These are phyloP conservation scores for Arnoldichthys spilopterus DNA, from an alignment of 2,797 vertebrate genomes.

Conservation along the genomic window DNA sequence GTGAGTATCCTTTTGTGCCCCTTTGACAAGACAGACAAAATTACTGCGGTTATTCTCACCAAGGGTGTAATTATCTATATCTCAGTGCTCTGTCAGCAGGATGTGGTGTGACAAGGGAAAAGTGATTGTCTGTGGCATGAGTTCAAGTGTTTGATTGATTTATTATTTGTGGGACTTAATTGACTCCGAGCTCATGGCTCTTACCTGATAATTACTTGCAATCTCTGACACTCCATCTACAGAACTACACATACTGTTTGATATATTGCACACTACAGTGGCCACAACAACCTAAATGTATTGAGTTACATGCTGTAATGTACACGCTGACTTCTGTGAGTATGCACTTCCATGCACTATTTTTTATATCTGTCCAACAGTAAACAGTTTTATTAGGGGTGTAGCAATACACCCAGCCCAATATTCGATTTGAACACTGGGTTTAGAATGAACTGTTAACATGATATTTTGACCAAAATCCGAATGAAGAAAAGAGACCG, in stretches of 20 bases:
- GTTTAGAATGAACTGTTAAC: too few relatives aligned
- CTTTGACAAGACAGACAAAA: background rate
- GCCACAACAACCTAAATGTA: background rate
- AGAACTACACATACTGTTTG: background rate
- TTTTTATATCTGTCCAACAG: too few relatives aligned
- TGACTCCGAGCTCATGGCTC: background rate
- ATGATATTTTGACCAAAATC: too few relatives aligned
- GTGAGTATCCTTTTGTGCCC: background rate
- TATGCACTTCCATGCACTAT: background rate
- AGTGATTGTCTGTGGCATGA: background rate
- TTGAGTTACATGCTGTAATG: background rate
- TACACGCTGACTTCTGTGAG: background rate
- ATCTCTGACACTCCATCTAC: background rate
- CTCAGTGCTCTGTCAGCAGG: constrained; percentile 8
- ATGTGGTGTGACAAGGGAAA: background rate
- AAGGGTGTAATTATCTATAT: background rate
- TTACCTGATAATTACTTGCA: background rate
- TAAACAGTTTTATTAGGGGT: too few relatives aligned
- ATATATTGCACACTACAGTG: too few relatives aligned
- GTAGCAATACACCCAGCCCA: too few relatives aligned
- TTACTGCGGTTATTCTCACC: background rate
- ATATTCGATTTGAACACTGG: too few relatives aligned
- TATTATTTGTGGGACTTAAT: background rate
- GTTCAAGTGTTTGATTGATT: constrained; percentile 12
- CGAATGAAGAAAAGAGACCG: too few relatives aligned